A percentile compares a stretch with the other conserved stretches of the same genome.
These are phyloP conservation scores for Hyalella azteca DNA, from an alignment of 2,888 invertebrate genomes.

Conservation along the genomic window DNA sequence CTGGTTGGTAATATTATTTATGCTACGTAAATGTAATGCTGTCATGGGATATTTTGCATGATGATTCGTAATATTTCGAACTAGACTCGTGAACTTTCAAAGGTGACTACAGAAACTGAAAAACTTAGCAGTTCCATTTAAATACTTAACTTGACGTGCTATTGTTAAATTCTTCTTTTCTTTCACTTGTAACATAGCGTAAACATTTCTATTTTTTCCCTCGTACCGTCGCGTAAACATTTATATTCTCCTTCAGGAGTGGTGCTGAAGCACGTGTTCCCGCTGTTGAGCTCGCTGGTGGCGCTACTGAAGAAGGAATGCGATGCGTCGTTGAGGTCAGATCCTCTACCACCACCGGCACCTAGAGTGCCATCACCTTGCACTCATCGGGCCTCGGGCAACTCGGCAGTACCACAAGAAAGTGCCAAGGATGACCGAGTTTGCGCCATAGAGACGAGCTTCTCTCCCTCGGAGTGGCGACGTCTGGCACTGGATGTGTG, in stretches of 20 bases:
- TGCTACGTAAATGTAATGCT: no score
- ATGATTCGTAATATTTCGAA: no score
- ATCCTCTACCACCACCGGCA: background rate
- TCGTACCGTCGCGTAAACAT: no score
- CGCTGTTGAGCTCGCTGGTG: constrained; percentile 47
- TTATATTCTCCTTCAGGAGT: constrained; percentile 39
- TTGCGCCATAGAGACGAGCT: background rate
- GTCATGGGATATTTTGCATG: no score
- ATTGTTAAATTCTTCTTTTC: background rate
- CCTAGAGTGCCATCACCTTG: background rate
- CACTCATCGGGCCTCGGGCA: background rate
- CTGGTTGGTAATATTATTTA: no score
- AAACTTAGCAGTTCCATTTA: no score
- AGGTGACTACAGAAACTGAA: no score
- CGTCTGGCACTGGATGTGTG: constrained; percentile 45
- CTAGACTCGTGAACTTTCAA: no score
- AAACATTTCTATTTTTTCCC: no score
- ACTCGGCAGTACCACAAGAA: background rate
- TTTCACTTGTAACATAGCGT: background rate
- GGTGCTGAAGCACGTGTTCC: constrained; percentile 52
- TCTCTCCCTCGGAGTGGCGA: constrained; percentile 23
- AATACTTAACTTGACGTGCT: no score
- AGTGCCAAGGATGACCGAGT: no score
- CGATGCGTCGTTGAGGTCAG: constrained; percentile 1
- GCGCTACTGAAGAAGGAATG: constrained; percentile 46